Conservation (phyloP, 64 coral and sea anemone species). For the Stylophora pistillata region DNA sequence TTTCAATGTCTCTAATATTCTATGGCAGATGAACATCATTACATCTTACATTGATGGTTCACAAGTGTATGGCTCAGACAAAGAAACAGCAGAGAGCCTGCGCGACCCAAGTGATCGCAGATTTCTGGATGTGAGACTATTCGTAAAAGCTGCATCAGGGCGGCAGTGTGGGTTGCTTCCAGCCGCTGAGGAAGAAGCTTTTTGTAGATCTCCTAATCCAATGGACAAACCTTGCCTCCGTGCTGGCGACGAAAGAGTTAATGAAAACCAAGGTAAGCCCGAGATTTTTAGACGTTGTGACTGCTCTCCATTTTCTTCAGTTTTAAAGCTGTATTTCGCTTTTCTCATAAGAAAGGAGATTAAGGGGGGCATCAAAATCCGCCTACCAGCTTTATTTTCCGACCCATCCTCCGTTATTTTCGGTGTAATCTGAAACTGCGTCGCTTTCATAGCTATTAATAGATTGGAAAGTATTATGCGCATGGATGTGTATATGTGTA, state of each 20-base stretch:
- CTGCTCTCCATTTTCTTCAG: background rate
- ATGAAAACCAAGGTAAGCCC: slow-evolving; percentile 50
- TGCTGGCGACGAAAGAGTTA: slow-evolving; percentile 38
- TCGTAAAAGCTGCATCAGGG: background rate
- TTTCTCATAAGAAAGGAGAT: too few species aligned
- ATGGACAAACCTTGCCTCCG: background rate
- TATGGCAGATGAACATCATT: background rate
- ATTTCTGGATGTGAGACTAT: background rate
- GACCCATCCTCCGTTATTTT: too few species aligned
- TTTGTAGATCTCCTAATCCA: slow-evolving; percentile 20
- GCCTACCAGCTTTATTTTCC: too few species aligned
- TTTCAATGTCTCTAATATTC: background rate
- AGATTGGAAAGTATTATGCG: too few species aligned
- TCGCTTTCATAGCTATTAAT: too few species aligned
- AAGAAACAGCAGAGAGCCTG: background rate
- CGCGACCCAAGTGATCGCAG: background rate
- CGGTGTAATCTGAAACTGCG: too few species aligned
- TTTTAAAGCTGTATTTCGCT: background rate
- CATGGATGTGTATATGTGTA: too few species aligned
- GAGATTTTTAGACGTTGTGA: background rate
- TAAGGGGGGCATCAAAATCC: too few species aligned
- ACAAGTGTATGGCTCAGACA: slow-evolving; percentile 25
- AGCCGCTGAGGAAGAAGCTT: background rate
- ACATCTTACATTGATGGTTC: slow-evolving; percentile 11
- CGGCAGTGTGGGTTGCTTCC: background rate